These are phyloP conservation scores for Motacilla tschutschensis DNA, from an alignment of 2,113 vertebrate genomes.

Conservation along the genomic window DNA sequence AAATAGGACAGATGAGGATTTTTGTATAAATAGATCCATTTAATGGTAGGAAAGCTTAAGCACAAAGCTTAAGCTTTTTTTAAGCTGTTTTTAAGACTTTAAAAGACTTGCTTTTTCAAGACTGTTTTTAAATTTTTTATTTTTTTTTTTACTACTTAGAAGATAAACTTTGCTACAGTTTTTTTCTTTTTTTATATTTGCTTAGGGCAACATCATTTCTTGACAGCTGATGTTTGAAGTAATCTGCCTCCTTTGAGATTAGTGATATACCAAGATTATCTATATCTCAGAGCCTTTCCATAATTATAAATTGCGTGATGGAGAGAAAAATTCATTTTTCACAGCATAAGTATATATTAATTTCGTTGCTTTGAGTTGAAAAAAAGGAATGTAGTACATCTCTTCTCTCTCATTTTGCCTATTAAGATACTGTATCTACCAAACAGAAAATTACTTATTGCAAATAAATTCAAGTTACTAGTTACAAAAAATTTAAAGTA, in stretches of 20 bases:
- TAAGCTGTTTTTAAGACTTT: too few relatives aligned
- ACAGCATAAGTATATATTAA: neutral
- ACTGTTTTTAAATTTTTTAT: neutral
- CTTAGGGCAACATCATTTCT: neutral
- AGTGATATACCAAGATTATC: conserved; percentile 12
- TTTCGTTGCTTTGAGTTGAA: neutral
- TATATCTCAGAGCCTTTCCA: neutral
- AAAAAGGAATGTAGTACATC: neutral
- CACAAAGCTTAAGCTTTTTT: neutral
- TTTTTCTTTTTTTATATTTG: neutral
- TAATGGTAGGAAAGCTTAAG: neutral
- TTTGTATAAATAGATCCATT: neutral
- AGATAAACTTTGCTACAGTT: neutral
- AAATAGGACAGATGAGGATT: neutral
- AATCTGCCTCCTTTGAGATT: conserved; percentile 13
- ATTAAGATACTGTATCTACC: neutral
- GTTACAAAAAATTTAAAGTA: neutral
- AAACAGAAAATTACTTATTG: neutral
- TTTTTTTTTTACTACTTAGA: neutral
- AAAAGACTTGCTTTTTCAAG: too few relatives aligned
- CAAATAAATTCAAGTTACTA: neutral
- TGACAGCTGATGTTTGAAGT: conserved; percentile 16
- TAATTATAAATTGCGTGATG: neutral
- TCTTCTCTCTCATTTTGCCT: neutral
- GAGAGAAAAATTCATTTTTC: neutral